Evolutionary conservation across 2,888 invertebrate species (phyloP), one percentile per base, ranked within the genome.

Genomic region (Allophyes oxyacanthae): DNA sequence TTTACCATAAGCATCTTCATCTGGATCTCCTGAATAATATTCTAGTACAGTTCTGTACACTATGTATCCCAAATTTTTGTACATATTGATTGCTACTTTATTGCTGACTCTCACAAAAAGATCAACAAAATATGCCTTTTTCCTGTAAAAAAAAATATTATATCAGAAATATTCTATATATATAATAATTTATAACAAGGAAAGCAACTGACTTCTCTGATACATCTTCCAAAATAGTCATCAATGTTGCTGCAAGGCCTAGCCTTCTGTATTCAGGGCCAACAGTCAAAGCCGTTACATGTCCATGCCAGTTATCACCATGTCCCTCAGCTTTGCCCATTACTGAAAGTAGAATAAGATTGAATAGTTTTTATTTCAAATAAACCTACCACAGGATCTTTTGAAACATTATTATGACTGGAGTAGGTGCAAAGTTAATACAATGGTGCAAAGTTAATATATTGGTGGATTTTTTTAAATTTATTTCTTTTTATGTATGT

Each of bases 281-380:
- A 1, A 99, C 99, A 6, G 99, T 99, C 33, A 99, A 93, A 1
- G 99, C 99, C 38, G 99, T 99, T 8, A 99, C 99, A 93, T 99
- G 99, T 0, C 99, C 99, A 94, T 99, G 99, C 99, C 99, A 99
- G 84, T 98, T 97, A 75, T 99, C 98, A 46, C 97, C 97, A 73
- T 96, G 96, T 0, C 99, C 99, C 94, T 99, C 99, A 0, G 99
- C 98, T 93, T 99, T 99, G 33, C 99, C 99, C 99, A 99, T 99
- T 50, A 99, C 99, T 99, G 84, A 66, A 95, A 75, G 7, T 14
- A 10, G 36, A 46, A 20, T 10, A 11, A 37, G 8, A 2, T 38
- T 25, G 4, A 2, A 28, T 25, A 6, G 25, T 25, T n/a, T n/a
- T n/a, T n/a, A n/a, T n/a, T n/a, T n/a, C n/a, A n/a, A n/a, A n/a